phyloP scores from a whole-genome alignment of 2,113 vertebrate species.

The Psilopsiagon aurifrons region DNA sequence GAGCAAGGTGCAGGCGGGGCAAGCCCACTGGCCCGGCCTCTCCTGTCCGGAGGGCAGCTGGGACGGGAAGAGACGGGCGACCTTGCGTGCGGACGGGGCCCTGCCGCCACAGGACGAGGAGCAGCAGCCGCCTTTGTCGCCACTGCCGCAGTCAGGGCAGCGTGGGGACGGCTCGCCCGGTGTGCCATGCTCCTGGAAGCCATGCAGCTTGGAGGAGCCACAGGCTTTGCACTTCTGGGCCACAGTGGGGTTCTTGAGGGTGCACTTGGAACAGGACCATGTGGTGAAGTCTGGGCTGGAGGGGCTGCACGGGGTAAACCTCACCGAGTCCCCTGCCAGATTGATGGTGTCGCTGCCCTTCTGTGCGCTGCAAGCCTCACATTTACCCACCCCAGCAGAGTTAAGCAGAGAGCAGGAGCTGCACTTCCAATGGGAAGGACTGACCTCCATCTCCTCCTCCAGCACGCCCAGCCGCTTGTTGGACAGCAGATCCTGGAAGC shows the following conservation, averaged over 20 bases:
- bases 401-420: slow-evolving; percentile 79
- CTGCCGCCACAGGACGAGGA: slow-evolving; percentile 52
- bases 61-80: slow-evolving; percentile 69
- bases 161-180: slow-evolving; percentile 25
- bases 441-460: slow-evolving; percentile 84
- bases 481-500: slow-evolving; percentile 78
- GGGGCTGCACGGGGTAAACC: slow-evolving; percentile 90
- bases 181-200: slow-evolving; percentile 85
- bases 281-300: slow-evolving; percentile 95
- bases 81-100: slow-evolving; percentile 73
- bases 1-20: slow-evolving; percentile 92
- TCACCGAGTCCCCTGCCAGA: slow-evolving; percentile 86
- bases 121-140: slow-evolving; percentile 44
- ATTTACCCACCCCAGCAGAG: slow-evolving; percentile 52
- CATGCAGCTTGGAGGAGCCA: slow-evolving; percentile 92
- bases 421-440: slow-evolving; percentile 82
- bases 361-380: slow-evolving; percentile 80
- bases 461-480: slow-evolving; percentile 87
- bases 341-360: slow-evolving; percentile 85
- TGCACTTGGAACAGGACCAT: slow-evolving; percentile 95
- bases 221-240: slow-evolving; percentile 88
- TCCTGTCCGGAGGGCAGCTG: slow-evolving; percentile 60
- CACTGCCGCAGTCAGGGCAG: slow-evolving; percentile 78
- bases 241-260: slow-evolving; percentile 87
- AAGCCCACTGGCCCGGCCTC: slow-evolving; percentile 83